Base-by-base conservation (phyloP, 2,888 invertebrate genomes). In the Nebria salina region DNA sequence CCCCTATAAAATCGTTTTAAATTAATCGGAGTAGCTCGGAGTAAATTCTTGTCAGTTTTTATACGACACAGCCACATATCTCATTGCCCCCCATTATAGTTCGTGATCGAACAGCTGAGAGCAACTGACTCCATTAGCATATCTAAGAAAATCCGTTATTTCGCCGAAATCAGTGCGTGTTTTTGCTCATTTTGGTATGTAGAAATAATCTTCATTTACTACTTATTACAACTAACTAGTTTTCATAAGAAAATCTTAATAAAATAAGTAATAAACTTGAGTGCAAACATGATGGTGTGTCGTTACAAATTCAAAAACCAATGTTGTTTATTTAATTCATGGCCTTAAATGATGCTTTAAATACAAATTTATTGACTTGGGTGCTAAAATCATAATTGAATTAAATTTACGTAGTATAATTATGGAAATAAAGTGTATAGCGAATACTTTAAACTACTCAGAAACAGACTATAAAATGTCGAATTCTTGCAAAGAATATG, bases 71-170 rank as follows among this genome's bases (percentile, higher is more conserved):
- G 8, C 54, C 54, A 54, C 54, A 20, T 20, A 20, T 20, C 20
- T 20, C 20, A 54, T 54, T 54, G 8, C 54, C 54, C 54, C 54
- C 54, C 54, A 54, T 13, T 8, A 54, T 13, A 11, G 54, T 13
- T 13, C 54, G 2, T 2, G 11, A 54, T 54, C 26, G 42, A 79
- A 75, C 79, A 79, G 75, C 75, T 79, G 79, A 79, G 72, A 70
- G 72, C 77, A 68, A 41, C 75, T 54, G 79, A 79, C 68, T 34
- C 20, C 54, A 34, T 70, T 70, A 70, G 4, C 26, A 25, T 25
- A 70, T 26, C 25, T 34, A 70, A 70, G 70, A 70, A 70, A 26
- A 34, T 70, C 70, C 26, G 70, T 70, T 70, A 70, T 70, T 70
- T 70, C 8, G 8, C 25, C 26, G 70, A 5, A 13, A 25, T 34